A percentile compares a stretch with the other conserved stretches of the same genome.
phyloP scores from a whole-genome alignment of 2,888 invertebrate species.

The Plusia festucae region DNA sequence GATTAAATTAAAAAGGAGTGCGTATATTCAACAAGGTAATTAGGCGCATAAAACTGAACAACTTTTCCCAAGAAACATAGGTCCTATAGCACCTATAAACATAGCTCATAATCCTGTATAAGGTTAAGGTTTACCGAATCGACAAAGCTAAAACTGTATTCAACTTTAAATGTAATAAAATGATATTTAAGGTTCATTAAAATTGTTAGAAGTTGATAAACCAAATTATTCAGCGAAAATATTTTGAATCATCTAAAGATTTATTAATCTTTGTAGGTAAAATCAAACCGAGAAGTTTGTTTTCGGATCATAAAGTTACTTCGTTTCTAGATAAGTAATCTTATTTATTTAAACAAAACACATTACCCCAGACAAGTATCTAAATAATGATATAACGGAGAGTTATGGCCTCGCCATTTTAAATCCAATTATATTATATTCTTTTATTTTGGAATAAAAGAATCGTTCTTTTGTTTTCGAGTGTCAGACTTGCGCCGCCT shows the following conservation, averaged over 20 bases:
- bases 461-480: constrained; percentile 33
- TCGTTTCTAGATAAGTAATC: constrained; percentile 8
- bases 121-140: no score
- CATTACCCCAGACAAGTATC: constrained; percentile 27
- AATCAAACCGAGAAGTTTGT: background rate
- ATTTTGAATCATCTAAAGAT: background rate
- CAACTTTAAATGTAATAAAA: background rate
- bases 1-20: no score
- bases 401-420: constrained; percentile 17
- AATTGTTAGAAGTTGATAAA: background rate
- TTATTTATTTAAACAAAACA: constrained; percentile 22
- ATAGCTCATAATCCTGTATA: no score
- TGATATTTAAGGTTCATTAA: background rate
- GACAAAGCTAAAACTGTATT: no score
- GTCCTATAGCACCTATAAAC: no score
- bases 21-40: no score
- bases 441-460: constrained; percentile 14
- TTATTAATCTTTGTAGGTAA: background rate
- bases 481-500: constrained; percentile 15
- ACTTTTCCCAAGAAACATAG: no score
- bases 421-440: constrained; percentile 25
- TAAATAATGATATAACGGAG: constrained; percentile 33
- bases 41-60: no score
- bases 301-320: background rate
- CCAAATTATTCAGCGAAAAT: background rate